Conservation (phyloP, 1,140 invertebrate species). For the Calycopis cecrops region DNA sequence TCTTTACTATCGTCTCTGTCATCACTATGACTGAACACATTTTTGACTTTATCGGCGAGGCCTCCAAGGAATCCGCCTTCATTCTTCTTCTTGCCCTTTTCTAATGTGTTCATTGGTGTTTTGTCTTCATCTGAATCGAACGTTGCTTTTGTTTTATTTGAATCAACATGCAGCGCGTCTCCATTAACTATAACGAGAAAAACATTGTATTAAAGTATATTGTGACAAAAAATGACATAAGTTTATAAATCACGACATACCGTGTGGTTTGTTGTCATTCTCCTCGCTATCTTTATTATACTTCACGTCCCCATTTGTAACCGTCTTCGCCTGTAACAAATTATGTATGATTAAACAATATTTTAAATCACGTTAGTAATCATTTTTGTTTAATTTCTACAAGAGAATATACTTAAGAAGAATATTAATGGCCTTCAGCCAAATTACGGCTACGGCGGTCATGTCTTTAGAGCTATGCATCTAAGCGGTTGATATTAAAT, state of each 20-base stretch:
- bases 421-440: too few relatives aligned
- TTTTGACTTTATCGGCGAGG: slow-evolving; percentile 60
- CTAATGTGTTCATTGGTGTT: slow-evolving; percentile 63
- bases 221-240: neutral
- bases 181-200: slow-evolving; percentile 53
- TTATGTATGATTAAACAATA: too few relatives aligned
- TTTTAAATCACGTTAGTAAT: too few relatives aligned
- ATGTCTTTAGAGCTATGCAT: too few relatives aligned
- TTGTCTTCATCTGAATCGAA: slow-evolving; percentile 74
- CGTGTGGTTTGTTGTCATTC: slow-evolving; percentile 49
- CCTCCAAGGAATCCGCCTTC: slow-evolving; percentile 61
- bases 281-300: slow-evolving; percentile 47
- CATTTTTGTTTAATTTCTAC: too few relatives aligned
- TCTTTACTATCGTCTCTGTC: slow-evolving; percentile 57
- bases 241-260: slow-evolving; percentile 31
- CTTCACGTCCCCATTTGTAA: slow-evolving; percentile 58
- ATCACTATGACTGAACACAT: slow-evolving; percentile 56
- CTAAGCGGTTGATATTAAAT: too few relatives aligned
- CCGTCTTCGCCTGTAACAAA: slow-evolving; percentile 48
- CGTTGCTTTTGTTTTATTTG: slow-evolving; percentile 65
- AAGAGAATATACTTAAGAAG: too few relatives aligned
- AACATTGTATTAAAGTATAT: neutral
- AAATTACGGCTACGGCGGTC: too few relatives aligned
- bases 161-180: slow-evolving; percentile 57
- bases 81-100: slow-evolving; percentile 62